phyloP scores from a whole-genome alignment of 1,140 invertebrate genomes.

The silkworm (Bombyx mori) region DNA sequence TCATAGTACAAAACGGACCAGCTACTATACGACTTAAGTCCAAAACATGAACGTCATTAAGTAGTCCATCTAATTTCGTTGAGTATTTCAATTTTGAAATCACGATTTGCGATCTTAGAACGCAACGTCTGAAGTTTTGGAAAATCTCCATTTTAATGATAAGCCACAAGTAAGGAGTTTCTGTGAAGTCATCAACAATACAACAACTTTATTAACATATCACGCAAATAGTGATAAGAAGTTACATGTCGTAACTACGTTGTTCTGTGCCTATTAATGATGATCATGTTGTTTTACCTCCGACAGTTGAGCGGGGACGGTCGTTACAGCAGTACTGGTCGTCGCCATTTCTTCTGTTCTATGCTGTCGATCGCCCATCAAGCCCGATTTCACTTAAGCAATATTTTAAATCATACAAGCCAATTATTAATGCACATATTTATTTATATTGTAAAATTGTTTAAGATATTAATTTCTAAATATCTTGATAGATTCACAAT shows the following conservation, averaged over 20 bases:
- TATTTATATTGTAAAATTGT: too few relatives aligned
- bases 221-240: slow-evolving; percentile 44
- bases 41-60: slow-evolving; percentile 79
- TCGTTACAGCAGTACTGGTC: slow-evolving; percentile 54
- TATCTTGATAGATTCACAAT: too few relatives aligned
- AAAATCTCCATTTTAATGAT: slow-evolving; percentile 7
- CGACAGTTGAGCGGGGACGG: slow-evolving; percentile 45
- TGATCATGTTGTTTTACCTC: slow-evolving; percentile 33
- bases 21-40: slow-evolving; percentile 88
- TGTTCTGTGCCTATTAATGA: neutral
- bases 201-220: slow-evolving; percentile 26
- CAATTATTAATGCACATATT: too few relatives aligned
- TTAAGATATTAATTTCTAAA: too few relatives aligned
- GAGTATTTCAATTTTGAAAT: slow-evolving; percentile 22
- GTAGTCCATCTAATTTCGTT: slow-evolving; percentile 56
- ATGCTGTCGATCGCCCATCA: slow-evolving; percentile 48
- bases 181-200: too few relatives aligned
- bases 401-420: slow-evolving; percentile 35
- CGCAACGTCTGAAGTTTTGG: slow-evolving; percentile 8
- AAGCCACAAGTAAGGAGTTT: too few relatives aligned
- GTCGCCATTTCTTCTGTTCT: slow-evolving; percentile 54
- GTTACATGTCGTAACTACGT: slow-evolving; percentile 1
- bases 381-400: slow-evolving; percentile 17
- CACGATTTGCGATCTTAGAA: slow-evolving; percentile 14
- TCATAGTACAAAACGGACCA: slow-evolving; percentile 93